These are phyloP conservation scores for Phenganax subtilis DNA, from an alignment of 92 coral and sea anemone genomes.

Conservation along the genomic window DNA sequence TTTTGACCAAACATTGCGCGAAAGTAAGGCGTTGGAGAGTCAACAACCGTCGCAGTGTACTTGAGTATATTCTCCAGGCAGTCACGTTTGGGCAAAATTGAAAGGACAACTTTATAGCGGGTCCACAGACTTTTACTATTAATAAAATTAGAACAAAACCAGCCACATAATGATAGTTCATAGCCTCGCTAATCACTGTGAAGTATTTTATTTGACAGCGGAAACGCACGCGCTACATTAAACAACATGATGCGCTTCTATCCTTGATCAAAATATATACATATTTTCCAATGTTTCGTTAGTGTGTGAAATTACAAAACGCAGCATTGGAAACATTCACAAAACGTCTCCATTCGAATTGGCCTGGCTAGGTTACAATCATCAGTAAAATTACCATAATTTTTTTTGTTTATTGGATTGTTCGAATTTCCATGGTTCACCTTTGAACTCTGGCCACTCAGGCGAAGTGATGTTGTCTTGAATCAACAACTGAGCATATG, in stretches of 20 bases:
- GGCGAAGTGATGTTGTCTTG: no score
- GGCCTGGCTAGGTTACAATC: neutral
- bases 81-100: neutral
- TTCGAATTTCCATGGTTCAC: neutral
- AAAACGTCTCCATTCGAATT: neutral
- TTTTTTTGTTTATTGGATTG: constrained; percentile 3
- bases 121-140: neutral
- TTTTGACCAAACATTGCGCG: neutral
- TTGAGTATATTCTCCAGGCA: neutral
- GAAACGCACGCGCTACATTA: neutral
- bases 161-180: neutral
- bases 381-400: constrained; percentile 14
- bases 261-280: neutral
- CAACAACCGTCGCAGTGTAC: neutral
- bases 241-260: no score
- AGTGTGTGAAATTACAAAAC: neutral
- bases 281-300: neutral
- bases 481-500: neutral
- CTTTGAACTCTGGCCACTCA: neutral
- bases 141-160: neutral
- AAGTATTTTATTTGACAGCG: constrained; percentile 7
- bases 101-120: neutral
- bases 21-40: neutral
- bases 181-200: constrained; percentile 1
- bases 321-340: neutral